Percentiles rank a stretch among this genome's conserved stretches.
Evolutionary conservation across 2,113 vertebrate species (phyloP).

Genomic region (Mesocricetus auratus): DNA sequence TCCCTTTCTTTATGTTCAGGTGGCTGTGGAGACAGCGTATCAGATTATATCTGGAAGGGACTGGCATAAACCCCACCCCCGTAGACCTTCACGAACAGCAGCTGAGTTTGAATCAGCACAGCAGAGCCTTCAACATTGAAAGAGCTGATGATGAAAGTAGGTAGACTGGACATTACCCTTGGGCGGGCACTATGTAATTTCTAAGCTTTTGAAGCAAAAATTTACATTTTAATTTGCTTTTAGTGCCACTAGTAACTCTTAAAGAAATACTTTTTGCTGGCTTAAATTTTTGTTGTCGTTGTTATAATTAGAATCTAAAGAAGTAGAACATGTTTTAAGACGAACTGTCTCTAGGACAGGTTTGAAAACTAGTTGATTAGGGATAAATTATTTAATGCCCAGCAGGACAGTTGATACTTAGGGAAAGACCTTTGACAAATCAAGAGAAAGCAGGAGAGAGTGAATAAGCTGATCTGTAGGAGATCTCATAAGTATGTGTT

Average conservation of each 20-base stretch:
- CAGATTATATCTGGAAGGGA: constrained; percentile 95
- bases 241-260: background rate
- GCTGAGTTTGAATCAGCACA: constrained; percentile 96
- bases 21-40: constrained; percentile 98
- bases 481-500: background rate
- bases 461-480: background rate
- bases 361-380: constrained; percentile 46
- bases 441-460: background rate
- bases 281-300: background rate
- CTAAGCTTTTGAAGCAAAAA: constrained; percentile 4
- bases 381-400: constrained; percentile 25
- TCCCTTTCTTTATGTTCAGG: constrained; percentile 83
- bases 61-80: constrained; percentile 94
- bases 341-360: constrained; percentile 6
- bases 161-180: constrained; percentile 69
- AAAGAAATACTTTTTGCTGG: background rate
- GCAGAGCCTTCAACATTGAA: constrained; percentile 91
- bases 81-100: constrained; percentile 98
- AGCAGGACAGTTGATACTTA: background rate
- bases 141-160: constrained; percentile 88
- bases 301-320: constrained; percentile 34
- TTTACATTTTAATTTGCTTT: constrained; percentile 41
- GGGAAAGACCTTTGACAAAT: constrained; percentile 34
- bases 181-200: constrained; percentile 9
- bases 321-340: constrained; percentile 9